Evolutionary conservation across 2,888 invertebrate species (phyloP).

Genomic region (Vandiemenella viatica): DNA sequence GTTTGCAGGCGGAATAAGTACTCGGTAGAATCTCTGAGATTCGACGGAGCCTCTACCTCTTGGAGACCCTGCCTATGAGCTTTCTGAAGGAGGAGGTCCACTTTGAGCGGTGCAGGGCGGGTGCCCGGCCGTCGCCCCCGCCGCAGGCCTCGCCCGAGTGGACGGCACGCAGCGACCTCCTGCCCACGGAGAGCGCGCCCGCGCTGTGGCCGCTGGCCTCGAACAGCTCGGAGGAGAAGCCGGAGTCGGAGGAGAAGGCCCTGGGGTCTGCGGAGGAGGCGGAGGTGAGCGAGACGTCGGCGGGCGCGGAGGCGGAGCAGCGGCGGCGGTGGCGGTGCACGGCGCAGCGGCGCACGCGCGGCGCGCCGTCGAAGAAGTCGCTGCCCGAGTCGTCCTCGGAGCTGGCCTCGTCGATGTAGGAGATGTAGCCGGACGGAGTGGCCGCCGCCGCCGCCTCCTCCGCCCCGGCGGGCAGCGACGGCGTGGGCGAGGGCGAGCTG

Average conservation of each 20-base stretch:
- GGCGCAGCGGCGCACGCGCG: constrained; percentile 24
- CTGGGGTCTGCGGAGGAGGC: constrained; percentile 16
- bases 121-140: constrained; percentile 6
- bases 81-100: constrained; percentile 47
- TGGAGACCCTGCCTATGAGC: constrained; percentile 26
- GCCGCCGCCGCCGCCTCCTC: not conserved
- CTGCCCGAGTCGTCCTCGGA: constrained; percentile 18
- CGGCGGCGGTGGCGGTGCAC: constrained; percentile 26
- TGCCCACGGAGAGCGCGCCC: too few relatives aligned
- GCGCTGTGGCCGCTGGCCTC: too few relatives aligned
- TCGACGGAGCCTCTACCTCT: too few relatives aligned
- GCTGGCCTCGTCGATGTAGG: constrained; percentile 25
- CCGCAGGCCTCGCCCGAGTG: constrained; percentile 23
- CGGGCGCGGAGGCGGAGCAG: constrained; percentile 10
- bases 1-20: too few relatives aligned
- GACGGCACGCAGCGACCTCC: constrained; percentile 4
- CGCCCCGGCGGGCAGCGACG: constrained; percentile 9
- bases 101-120: constrained; percentile 33
- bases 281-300: constrained; percentile 17
- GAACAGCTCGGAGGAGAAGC: constrained; percentile 35
- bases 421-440: constrained; percentile 18
- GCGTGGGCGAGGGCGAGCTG: constrained; percentile 13
- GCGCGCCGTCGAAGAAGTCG: constrained; percentile 25
- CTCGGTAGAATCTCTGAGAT: too few relatives aligned
- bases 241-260: constrained; percentile 34